Evolutionary conservation across 2,797 vertebrate species (phyloP), one percentile per base, ranked within the genome.

Genomic region (Lagodon rhomboides): DNA sequence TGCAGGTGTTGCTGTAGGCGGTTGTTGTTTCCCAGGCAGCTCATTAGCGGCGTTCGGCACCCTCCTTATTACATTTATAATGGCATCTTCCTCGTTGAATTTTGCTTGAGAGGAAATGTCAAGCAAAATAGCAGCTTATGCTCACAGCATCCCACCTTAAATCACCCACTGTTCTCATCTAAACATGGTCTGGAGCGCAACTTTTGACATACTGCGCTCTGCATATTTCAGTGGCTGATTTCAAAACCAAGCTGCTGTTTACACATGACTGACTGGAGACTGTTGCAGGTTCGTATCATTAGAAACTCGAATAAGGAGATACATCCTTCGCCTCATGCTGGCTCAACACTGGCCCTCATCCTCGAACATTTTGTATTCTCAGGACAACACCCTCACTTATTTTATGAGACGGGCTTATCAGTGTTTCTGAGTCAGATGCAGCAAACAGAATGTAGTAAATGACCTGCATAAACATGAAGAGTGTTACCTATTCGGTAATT

Each of bases 11-110:
- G 77, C 79, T 86, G 59, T 25, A 79, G 67, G 67, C 74, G 56
- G 70, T 87, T 84, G 76, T 84, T 86, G 78, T 90, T 87, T 90
- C 43, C 75, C 75, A 84, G 71, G 76, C 77, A 72, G 82, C 87
- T 89, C 88, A 89, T 91, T 90, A 87, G 84, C 72, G 68, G 69
- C n/a, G 2, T 84, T 79, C 86, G 76, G 51, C 27, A 50, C 22
- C 50, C 15, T 75, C 54, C 74, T 80, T 79, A 82, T 82, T 87
- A 65, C 43, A 64, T 89, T 86, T 79, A 83, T 72, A 85, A 82
- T 65, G 58, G 53, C 50, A 62, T 80, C 60, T 68, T 86, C 73
- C 56, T 71, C 75, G 60, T 73, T 87, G 78, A 77, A 75, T 68
- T 68, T 69, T 75, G 62, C 59, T 81, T 84, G 56, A 83, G 75